Evolutionary conservation across 2,113 vertebrate species (phyloP), one percentile per base, ranked within the genome.

Genomic region (Tricholaema leucomelas): DNA sequence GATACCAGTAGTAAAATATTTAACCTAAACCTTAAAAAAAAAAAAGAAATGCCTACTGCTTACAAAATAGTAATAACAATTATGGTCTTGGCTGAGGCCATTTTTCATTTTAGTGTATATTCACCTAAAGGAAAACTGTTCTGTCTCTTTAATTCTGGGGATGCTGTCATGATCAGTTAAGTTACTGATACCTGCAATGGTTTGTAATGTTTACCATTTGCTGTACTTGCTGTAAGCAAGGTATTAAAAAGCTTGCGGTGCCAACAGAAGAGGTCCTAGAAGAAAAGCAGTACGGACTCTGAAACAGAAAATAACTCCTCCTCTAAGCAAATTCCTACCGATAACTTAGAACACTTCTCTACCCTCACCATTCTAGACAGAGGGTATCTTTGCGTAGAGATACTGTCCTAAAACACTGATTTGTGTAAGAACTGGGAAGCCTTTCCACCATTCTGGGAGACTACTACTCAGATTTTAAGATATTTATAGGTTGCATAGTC

Each of bases 1-100:
- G 15, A 85, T 61, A 81, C 59, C 66, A 70, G 61, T 35, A 78
- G 73, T 25, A 92, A 92, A 92, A 93, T 73, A 93, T 93, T 95
- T 92, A 93, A 87, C 36, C 24, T 87, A 70, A 81, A 91, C 33
- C 23, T 46, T 10, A 28, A 50, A 63, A 83, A 81, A 71, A 64
- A 42, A 40, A 40, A 38, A 38, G 38, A 38, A 55, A 42, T 23
- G 13, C 33, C 20, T 60, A 63, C 36, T 55, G 59, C 66, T 88
- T 87, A 70, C 36, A 90, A 81, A 94, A 92, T 19, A 84, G 24
- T 58, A 69, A 24, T 18, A 67, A 67, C 60, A 80, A 88, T 70
- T 85, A 77, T 11, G 25, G n/a, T 28, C 15, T n/a, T 81, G 15
- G 70, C 27, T 74, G 75, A 91, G 70, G 42, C 19, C n/a, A 59